Base-by-base conservation (phyloP, 2,888 invertebrate genomes). In the Pristionchus entomophagus region DNA sequence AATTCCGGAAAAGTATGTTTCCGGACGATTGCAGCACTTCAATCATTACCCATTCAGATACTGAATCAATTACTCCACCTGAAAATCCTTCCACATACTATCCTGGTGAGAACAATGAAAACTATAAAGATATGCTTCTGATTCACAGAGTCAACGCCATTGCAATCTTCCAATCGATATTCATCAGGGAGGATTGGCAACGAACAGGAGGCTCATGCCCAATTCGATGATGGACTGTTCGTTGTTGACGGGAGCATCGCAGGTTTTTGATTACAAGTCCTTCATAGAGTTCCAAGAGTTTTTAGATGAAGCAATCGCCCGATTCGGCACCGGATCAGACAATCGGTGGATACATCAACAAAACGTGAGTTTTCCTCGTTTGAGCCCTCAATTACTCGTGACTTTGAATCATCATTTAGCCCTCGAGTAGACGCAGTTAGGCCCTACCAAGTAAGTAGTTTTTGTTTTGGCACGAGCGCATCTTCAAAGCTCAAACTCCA, bases 331-430 rank as follows among this genome's bases (percentile, higher is more conserved):
- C 32, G 26, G 29, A 45, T 2, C 26, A 10, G n/a, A 26, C 26
- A n/a, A 35, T 69, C 22, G 8, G 22, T 45, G 22, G 26, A 41
- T 2, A 0, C 26, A n/a, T n/a, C 73, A 73, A 41, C 73, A 73
- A 5, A 73, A 73, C 45, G 65, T 65, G 65, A 65, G 65, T 22
- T 10, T 51, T 51, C 35, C 35, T 19, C 19, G 32, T 65, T 65
- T 65, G n/a, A n/a, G 65, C 35, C 35, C 35, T 0, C 14, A 10
- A 4, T 32, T 35, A 2, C 65, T 35, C 65, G 65, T 35, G 65
- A 35, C 65, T 65, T 35, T 22, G 32, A 41, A 77, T 77, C 45
- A 77, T 73, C 38, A 73, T 29, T 29, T 65, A 32, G 65, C 65
- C 65, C 65, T 35, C 65, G 65, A 35, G 19, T 12, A 8, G 35